Base-by-base conservation (phyloP, 2,888 invertebrate genomes). In the Hylaea fasciaria region DNA sequence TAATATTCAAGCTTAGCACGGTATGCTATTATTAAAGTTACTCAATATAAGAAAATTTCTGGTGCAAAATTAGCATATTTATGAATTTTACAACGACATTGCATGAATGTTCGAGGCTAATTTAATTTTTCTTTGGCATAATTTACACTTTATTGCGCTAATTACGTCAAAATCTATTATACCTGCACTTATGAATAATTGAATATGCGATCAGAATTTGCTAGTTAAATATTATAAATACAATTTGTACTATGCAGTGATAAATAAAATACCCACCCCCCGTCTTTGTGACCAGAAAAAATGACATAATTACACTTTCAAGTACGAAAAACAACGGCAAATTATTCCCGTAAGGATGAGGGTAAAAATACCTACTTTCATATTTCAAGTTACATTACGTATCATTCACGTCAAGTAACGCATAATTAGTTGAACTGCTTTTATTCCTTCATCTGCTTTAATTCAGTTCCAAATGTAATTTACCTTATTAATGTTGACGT, bases 1-100 rank as follows among this genome's bases (percentile, higher is more conserved):
- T 53, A 74, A 72, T n/a, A 78, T 79, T 78, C 71, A 72, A 70
- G 65, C 40, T 35, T 43, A 54, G 60, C 74, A 76, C 76, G 74
- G 62, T 55, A 71, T 63, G 29, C 14, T 37, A 70, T 74, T 70
- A 71, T 57, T 71, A 5, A 22, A 22, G 67, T 74, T n/a, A n/a
- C n/a, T n/a, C n/a, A 66, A 70, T 68, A 69, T 69, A 64, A 49
- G 39, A 52, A 66, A 60, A 69, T 65, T 66, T 75, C 70, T 71
- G 72, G 56, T 61, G 57, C n/a, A n/a, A 54, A 64, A 66, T 66
- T 68, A 64, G 51, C 62, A 64, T 55, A n/a, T 65, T 64, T 60
- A 64, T 45, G 52, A 63, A 70, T 70, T 72, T 67, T 64, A 64
- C 62, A 68, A 65, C 64, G 61, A 62, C 65, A 66, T 58, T 59